Conservation (phyloP, 1,140 invertebrate species). For the Tribolium castaneum region DNA sequence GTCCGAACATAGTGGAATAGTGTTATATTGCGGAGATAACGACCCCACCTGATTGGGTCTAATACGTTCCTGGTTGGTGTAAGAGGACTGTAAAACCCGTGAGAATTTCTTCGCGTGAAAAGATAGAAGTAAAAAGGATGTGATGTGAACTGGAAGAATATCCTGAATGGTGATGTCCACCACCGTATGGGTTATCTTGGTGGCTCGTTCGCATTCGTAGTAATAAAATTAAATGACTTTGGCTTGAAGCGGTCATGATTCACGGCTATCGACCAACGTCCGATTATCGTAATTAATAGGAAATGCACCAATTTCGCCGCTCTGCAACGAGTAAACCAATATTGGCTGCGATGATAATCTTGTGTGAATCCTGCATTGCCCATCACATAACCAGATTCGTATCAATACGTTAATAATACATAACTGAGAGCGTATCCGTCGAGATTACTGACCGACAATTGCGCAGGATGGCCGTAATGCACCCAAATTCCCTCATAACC, state of each 20-base stretch:
- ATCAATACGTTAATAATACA: conserved; percentile 40
- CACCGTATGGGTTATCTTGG: conserved; percentile 1
- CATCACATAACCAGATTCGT: conserved; percentile 36
- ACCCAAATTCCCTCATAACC: neutral
- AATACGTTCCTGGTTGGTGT: conserved; percentile 3
- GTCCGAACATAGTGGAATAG: neutral
- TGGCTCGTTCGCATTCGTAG: neutral
- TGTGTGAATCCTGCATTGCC: conserved; percentile 33
- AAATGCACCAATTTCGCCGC: conserved; percentile 44
- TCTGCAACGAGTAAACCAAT: conserved; percentile 39
- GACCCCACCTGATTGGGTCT: neutral
- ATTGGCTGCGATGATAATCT: conserved; percentile 42
- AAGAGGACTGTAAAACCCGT: conserved; percentile 6
- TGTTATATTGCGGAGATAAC: neutral
- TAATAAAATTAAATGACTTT: conserved; percentile 31
- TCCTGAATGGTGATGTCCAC: neutral
- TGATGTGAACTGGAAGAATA: conserved; percentile 12
- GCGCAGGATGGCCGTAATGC: neutral
- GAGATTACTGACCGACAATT: conserved; percentile 25
- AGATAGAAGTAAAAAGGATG: conserved; percentile 15
- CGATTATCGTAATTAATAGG: conserved; percentile 47
- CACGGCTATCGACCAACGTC: conserved; percentile 23
- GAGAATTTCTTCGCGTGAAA: conserved; percentile 22
- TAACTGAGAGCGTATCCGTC: conserved; percentile 12
- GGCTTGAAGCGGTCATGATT: conserved; percentile 25